Evolutionary conservation across 2,888 invertebrate genomes (phyloP), one percentile per base, ranked within the genome.

Genomic region (Perizoma affinitatum): DNA sequence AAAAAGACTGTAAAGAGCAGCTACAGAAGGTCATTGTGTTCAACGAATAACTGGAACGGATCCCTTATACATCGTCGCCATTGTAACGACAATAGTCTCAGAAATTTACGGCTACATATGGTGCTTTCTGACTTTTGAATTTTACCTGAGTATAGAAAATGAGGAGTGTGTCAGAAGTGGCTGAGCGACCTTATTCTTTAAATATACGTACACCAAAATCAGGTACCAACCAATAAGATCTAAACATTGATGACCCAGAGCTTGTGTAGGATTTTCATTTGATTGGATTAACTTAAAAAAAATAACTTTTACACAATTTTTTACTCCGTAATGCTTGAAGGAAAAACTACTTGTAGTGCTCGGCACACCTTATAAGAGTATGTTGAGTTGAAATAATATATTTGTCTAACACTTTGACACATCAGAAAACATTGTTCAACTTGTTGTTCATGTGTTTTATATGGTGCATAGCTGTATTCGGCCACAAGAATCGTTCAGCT

Each of bases 111-210:
- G 34, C 43, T 38, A 45, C 46, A 45, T 58, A 11, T 41, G 58
- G 70, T 67, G 69, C 68, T 80, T 79, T 74, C 73, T 78, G 73
- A 75, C 73, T 75, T 80, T 78, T 75, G 75, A 81, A 82, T 80
- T 75, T 79, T 71, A 42, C 36, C 33, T 40, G 7, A 5, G 6
- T 38, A 76, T 80, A 77, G 70, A 76, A 72, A 70, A 73, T 67
- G 65, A 68, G 67, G 3, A 22, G 22, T 22, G 22, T 2, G 52
- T 8, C n/a, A n/a, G 22, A 53, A 53, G 22, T 38, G 22, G 9
- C 45, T 45, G 34, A 54, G 7, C 46, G 46, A 46, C 46, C 40
- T 45, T 5, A n/a, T 42, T 40, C 8, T 6, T 40, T 9, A 40
- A 40, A 40, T 7, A 40, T 7, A 40, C 4, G 8, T 40, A 40